Percentiles rank a stretch among this genome's conserved stretches.
phyloP scores from a whole-genome alignment of 2,113 vertebrate genomes.

The Malurus melanocephalus region DNA sequence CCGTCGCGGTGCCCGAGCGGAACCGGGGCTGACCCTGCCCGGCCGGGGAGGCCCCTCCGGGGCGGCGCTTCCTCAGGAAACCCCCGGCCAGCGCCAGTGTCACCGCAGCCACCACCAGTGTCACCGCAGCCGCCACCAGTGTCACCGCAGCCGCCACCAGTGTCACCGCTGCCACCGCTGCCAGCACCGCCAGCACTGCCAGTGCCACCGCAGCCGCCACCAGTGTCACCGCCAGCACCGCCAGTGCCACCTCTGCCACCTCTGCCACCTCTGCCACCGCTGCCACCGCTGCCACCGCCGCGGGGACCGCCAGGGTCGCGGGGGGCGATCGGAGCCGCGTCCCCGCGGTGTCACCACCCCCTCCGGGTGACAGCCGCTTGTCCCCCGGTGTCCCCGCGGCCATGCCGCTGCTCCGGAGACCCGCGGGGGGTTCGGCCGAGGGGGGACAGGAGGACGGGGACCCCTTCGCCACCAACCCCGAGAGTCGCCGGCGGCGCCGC shows the following conservation, averaged over 20 bases:
- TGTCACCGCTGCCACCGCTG: no score
- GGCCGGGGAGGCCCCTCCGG: not conserved
- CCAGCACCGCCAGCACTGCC: not conserved
- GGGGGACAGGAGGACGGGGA: constrained; percentile 19
- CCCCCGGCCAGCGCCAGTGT: not conserved
- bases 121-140: no score
- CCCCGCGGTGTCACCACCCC: no score
- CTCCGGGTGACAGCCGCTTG: no score
- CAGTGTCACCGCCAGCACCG: no score
- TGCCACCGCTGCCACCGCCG: no score
- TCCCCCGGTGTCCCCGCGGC: not conserved
- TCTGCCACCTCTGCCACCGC: no score
- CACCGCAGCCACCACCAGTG: not conserved
- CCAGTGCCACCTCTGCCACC: no score
- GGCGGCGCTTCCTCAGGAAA: constrained; percentile 18
- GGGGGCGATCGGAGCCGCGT: no score
- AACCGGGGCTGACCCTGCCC: not conserved
- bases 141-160: no score
- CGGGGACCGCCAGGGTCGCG: no score
- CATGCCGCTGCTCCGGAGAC: constrained; percentile 85
- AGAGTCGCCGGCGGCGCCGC: constrained; percentile 57
- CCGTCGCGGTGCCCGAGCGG: not conserved
- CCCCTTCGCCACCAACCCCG: constrained; percentile 75
- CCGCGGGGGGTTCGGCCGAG: constrained; percentile 64
- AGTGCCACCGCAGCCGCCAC: no score